Evolutionary conservation across 30 jellyfish, hydroid and myxozoan species (phyloP).

Genomic region (Calvadosia cruxmelitensis): DNA sequence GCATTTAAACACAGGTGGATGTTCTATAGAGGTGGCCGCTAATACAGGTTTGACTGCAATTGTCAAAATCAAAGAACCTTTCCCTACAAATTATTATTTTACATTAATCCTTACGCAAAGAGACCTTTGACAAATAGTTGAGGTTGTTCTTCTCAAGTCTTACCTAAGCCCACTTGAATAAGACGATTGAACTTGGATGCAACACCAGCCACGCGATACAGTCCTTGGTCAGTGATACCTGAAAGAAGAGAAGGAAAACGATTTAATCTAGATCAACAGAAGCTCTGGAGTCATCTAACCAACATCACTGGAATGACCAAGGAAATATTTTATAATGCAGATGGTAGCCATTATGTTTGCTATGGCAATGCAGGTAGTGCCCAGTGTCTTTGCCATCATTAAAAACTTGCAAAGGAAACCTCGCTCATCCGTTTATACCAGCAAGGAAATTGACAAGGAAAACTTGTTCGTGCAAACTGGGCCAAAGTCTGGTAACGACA

Average conservation of each 20-base stretch:
- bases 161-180: slow-evolving; percentile 68
- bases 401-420: not conserved
- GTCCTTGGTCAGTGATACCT: slow-evolving; percentile 91
- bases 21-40: no score
- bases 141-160: not conserved
- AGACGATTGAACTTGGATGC: slow-evolving; percentile 69
- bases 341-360: no score
- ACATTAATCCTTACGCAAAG: no score
- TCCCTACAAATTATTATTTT: no score
- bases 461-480: no score
- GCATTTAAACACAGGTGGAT: no score
- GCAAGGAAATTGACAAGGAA: slow-evolving; percentile 1
- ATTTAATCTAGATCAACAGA: not conserved
- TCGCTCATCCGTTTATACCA: not conserved
- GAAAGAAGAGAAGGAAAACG: not conserved
- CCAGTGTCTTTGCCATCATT: no score
- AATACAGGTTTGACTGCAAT: no score
- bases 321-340: no score
- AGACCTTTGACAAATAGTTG: not conserved
- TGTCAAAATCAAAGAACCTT: not conserved
- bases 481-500: not conserved
- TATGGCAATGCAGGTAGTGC: no score
- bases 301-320: no score
- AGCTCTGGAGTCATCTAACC: no score
- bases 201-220: slow-evolving; percentile 93